Evolutionary conservation across 2,113 vertebrate genomes (phyloP).

Genomic region (Hippocampus guttulatus): DNA sequence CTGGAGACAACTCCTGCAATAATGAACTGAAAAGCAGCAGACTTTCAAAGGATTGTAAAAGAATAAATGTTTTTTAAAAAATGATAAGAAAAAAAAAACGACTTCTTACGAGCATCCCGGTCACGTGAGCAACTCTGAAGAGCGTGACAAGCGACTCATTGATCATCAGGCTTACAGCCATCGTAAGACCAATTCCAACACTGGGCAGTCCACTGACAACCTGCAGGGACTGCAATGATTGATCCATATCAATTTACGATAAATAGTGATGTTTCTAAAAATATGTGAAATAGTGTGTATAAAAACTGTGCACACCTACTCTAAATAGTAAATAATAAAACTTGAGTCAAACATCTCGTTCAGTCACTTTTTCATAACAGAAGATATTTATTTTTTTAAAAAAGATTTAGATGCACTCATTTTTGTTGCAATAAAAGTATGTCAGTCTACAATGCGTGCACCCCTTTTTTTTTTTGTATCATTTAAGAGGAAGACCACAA

Average conservation of each 20-base stretch:
- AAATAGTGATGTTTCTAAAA: neutral
- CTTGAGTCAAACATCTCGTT: neutral
- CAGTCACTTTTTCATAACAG: too few species aligned
- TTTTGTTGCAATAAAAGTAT: neutral
- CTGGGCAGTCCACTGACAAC: constrained; percentile 59
- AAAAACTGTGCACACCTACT: neutral
- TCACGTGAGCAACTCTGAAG: constrained; percentile 66
- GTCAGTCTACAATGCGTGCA: neutral
- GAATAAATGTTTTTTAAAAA: neutral
- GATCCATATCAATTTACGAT: neutral
- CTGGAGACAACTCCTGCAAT: constrained; percentile 56
- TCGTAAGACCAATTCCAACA: constrained; percentile 60
- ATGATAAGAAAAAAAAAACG: neutral
- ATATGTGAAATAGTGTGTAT: neutral
- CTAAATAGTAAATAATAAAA: neutral
- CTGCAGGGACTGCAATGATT: constrained; percentile 60
- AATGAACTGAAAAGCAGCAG: constrained; percentile 53
- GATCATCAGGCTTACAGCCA: constrained; percentile 35
- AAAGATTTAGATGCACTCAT: neutral
- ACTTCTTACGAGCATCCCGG: constrained; percentile 57
- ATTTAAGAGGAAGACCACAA: constrained; percentile 8
- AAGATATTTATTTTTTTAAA: neutral
- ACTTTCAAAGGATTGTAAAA: neutral
- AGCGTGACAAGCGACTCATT: neutral
- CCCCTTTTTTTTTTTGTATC: neutral